Conservation (phyloP, 2,888 invertebrate genomes). For the Trachelus tabidus region DNA sequence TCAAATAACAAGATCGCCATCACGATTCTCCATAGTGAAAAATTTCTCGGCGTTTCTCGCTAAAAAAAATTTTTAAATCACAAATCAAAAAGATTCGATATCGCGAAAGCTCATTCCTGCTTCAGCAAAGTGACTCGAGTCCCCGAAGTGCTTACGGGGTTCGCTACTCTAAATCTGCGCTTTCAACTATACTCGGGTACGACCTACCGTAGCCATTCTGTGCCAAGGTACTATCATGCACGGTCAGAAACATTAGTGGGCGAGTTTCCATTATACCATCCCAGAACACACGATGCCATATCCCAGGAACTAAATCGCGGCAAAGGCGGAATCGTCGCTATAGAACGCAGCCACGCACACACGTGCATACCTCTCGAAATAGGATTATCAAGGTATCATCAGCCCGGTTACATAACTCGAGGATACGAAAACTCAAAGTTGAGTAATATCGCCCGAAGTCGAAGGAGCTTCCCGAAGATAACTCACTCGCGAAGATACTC, state of each 20-base stretch:
- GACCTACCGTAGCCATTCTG: not conserved
- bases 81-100: not conserved
- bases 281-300: too few relatives aligned
- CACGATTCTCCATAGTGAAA: not conserved
- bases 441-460: not conserved
- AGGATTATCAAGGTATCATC: not conserved
- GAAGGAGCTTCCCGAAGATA: not conserved
- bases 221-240: not conserved
- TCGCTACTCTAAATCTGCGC: not conserved
- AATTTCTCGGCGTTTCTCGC: not conserved
- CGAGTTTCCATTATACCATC: not conserved
- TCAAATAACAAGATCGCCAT: not conserved
- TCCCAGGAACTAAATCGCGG: too few relatives aligned
- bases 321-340: not conserved
- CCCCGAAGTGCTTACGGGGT: not conserved
- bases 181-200: not conserved
- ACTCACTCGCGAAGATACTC: not conserved
- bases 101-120: not conserved
- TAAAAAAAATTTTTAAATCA: not conserved
- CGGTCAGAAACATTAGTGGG: not conserved
- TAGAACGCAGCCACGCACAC: not conserved
- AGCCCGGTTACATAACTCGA: not conserved
- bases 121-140: not conserved
- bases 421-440: not conserved
- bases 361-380: not conserved